A percentile compares a stretch with the other conserved stretches of the same genome.
phyloP scores from a whole-genome alignment of 1,140 invertebrate genomes.

The Megalopta genalis region DNA sequence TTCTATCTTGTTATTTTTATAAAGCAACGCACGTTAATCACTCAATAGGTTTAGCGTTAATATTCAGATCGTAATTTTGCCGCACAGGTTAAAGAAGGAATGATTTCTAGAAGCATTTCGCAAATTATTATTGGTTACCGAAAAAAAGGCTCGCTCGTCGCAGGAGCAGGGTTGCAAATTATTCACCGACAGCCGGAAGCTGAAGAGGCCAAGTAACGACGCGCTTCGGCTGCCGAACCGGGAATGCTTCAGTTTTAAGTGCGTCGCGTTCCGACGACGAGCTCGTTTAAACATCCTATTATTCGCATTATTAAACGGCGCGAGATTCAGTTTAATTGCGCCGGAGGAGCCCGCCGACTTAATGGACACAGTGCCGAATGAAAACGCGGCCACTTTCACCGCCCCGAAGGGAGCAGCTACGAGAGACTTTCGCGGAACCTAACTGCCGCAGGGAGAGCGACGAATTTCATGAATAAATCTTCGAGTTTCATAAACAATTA shows the following conservation, averaged over 20 bases:
- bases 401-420: neutral
- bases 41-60: too few species aligned
- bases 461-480: neutral
- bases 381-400: neutral
- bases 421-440: neutral
- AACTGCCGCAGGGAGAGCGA: neutral
- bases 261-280: neutral
- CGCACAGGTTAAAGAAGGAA: too few species aligned
- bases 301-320: slow-evolving; percentile 21
- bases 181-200: neutral
- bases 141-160: too few species aligned
- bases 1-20: too few species aligned
- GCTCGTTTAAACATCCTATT: slow-evolving; percentile 25
- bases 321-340: slow-evolving; percentile 31
- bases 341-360: neutral
- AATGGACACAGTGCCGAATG: slow-evolving; percentile 20
- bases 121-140: too few species aligned
- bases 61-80: too few species aligned
- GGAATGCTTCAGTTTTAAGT: slow-evolving; percentile 1
- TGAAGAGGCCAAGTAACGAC: too few species aligned
- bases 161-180: neutral
- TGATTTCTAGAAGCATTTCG: too few species aligned
- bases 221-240: neutral
- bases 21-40: too few species aligned
- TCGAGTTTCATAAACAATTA: neutral